Base-by-base conservation (phyloP, 2,113 vertebrate genomes). In the Cebidichthys violaceus region DNA sequence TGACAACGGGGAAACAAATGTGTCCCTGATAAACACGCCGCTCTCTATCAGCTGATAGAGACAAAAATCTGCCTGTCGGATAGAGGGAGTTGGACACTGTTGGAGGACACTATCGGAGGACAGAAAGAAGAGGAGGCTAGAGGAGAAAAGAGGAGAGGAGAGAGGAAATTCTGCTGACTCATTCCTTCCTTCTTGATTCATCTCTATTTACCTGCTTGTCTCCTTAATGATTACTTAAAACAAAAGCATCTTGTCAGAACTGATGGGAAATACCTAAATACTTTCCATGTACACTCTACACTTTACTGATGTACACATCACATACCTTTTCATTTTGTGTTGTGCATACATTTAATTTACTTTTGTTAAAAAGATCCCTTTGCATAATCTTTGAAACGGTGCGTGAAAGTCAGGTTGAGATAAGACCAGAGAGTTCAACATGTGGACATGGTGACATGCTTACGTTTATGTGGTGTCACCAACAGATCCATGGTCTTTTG, bases 381-480 rank as follows among this genome's bases (percentile, higher is more conserved):
- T 37, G 15, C 17, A 1, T 15, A 54, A 37, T 39, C 17, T 61
- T 15, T 39, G 6, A 37, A 14, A 47, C 6, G 2, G 35, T 39
- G 37, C 3, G 33, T 14, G 5, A 39, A 9, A 39, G 37, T 39
- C 43, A 45, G 43, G 43, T 45, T 45, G 43, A 45, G 14, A 45
- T 45, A 52, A 52, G 9, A 52, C 18, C 50, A 22, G 50, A 31
- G n/a, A 29, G 59, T 5, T 64, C 50, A 59, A 41, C 18, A 45
- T 41, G 4, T 4, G 15, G 18, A 65, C 3, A 60, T 60, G 31
- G 8, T 29, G 27, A 50, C 54, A 20, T 61, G 52, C 89, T 90
- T 89, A 99, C 98, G 95, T 94, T 97, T 98, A 84, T 99, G 98
- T 78, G 98, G 97, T 0, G 98, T 98, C 74, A 99, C 98, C 91